Evolutionary conservation across 2,888 invertebrate genomes (phyloP), one percentile per base, ranked within the genome.

Genomic region (Calliopum simillimum): DNA sequence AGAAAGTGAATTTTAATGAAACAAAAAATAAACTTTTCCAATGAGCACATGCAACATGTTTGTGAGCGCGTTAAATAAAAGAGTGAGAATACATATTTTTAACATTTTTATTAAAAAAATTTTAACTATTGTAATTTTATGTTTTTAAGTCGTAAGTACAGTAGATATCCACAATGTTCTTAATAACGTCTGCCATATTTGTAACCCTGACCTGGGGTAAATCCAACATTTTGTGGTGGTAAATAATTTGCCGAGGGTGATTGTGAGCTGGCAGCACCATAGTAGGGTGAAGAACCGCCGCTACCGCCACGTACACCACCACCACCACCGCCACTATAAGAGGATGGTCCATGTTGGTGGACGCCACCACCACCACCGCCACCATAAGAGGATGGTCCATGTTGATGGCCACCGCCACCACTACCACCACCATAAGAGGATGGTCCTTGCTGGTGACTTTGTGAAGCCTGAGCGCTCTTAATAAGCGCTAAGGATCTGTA

Each of bases 161-260:
- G 11, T 11, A 55, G 43, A 33, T 8, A 33, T 33, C 33, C 8
- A 14, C 41, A 51, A 23, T 49, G 46, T 12, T 16, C 44, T 58
- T 70, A 56, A 71, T 72, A 69, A 66, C 46, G 81, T 67, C 77
- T 79, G 19, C 76, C 79, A 63, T 80, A 80, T 41, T 71, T 70
- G 64, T 74, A 74, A 19, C 72, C 71, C 14, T 68, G 68, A 12
- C 61, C 66, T 2, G 23, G 19, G 19, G 23, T 12, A 4, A 25
- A 33, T n/a, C 41, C 33, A n/a, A n/a, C n/a, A 63, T 69, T 73
- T 53, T 71, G 70, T 12, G 85, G 84, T 4, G 85, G 84, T 66
- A 85, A 73, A 70, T 85, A 85, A 16, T 79, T 78, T 6, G 79
- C 71, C 12, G 79, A 73, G 1, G 85, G 80, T 4, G 78, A 71